Evolutionary conservation across 2,797 vertebrate species (phyloP).

Genomic region (Oreochromis grahami): DNA sequence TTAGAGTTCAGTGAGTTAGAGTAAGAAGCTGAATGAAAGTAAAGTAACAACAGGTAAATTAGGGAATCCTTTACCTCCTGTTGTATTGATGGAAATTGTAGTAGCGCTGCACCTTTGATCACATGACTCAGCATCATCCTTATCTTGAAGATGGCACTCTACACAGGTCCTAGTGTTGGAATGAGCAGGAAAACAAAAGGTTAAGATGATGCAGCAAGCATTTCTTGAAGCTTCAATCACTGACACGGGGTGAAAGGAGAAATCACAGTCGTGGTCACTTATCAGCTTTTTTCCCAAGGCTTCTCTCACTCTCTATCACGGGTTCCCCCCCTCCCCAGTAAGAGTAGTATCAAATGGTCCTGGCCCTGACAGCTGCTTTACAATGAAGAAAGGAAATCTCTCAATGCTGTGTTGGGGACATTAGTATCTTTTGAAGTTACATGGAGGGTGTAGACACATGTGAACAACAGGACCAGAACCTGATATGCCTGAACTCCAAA

Average conservation of each 20-base stretch:
- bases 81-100: constrained; percentile 80
- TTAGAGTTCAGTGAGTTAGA: not conserved
- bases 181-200: constrained; percentile 15
- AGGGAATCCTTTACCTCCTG: constrained; percentile 78
- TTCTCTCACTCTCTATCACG: constrained; percentile 35
- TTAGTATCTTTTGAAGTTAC: constrained; percentile 68
- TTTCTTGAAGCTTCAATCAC: constrained; percentile 38
- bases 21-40: not conserved
- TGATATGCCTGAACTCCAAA: constrained; percentile 54
- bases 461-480: constrained; percentile 54
- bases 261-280: constrained; percentile 51
- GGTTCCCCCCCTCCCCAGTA: constrained; percentile 4
- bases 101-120: constrained; percentile 81
- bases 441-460: constrained; percentile 62
- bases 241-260: constrained; percentile 36
- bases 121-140: constrained; percentile 76
- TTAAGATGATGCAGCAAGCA: constrained; percentile 26
- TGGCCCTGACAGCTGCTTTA: constrained; percentile 64
- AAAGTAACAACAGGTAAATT: not conserved
- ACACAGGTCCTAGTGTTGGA: constrained; percentile 83
- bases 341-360: constrained; percentile 61
- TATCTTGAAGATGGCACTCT: constrained; percentile 87
- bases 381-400: constrained; percentile 68
- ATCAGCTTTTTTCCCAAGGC: constrained; percentile 66
- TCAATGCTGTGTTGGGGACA: constrained; percentile 55